Conservation (phyloP, 2,888 invertebrate species). For the Thyatira batis region DNA sequence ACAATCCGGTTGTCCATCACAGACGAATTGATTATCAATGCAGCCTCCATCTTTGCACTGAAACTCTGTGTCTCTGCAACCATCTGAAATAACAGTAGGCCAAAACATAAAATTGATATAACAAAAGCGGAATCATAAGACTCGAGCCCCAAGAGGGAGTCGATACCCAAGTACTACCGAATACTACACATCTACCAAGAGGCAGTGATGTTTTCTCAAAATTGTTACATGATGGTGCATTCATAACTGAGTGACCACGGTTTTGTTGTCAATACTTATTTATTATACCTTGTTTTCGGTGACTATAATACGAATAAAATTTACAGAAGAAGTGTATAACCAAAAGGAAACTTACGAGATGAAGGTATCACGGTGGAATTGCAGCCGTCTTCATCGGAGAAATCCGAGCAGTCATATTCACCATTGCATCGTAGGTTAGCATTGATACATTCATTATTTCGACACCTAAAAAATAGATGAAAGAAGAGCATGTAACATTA, state of each 20-base stretch:
- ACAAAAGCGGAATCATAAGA: too few relatives aligned
- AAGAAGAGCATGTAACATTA: constrained; percentile 13
- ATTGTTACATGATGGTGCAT: too few relatives aligned
- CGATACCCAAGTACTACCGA: too few relatives aligned
- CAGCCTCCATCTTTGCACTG: constrained; percentile 81
- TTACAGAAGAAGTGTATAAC: too few relatives aligned
- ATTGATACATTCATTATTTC: constrained; percentile 74
- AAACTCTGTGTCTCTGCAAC: constrained; percentile 50
- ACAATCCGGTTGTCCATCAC: constrained; percentile 84
- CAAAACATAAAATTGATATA: neutral
- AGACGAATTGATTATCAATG: constrained; percentile 81
- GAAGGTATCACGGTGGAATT: constrained; percentile 58
- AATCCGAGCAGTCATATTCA: constrained; percentile 80
- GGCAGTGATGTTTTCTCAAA: too few relatives aligned
- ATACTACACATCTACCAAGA: too few relatives aligned
- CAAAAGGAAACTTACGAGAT: constrained; percentile 36
- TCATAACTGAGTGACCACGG: too few relatives aligned
- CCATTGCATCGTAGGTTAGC: constrained; percentile 80
- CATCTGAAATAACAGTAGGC: constrained; percentile 29
- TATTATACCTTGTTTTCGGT: too few relatives aligned
- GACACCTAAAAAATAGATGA: constrained; percentile 59
- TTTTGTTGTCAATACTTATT: too few relatives aligned
- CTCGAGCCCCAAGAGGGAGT: too few relatives aligned
- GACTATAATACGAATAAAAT: too few relatives aligned
- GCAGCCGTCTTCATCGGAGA: constrained; percentile 80